Evolutionary conservation across 92 coral and sea anemone species (phyloP), one percentile per base, ranked within the genome.

Genomic region (Actinernus sp.): DNA sequence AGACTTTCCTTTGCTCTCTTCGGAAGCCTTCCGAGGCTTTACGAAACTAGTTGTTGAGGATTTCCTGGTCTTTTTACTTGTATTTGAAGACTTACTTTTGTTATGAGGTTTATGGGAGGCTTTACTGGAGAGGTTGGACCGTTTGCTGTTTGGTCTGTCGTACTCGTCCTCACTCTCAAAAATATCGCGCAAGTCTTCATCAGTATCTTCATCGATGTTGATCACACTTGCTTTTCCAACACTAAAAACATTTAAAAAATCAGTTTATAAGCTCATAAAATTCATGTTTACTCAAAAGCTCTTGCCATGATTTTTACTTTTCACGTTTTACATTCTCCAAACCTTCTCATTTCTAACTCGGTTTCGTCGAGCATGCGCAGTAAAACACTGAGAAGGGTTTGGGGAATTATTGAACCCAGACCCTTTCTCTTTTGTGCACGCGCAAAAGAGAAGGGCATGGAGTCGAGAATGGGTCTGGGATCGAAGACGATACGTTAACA

Each of bases 81-180:
- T 5, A 18, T 65, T 43, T 4, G 78, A 57, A 2, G 21, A 27
- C 27, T 57, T 70, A 14, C 72, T 27, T 18, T 63, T 63, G 45
- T 49, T 65, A 9, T 47, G 28, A 1, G 37, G 13, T 32, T 58
- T 14, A 7, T 31, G 1, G 4, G 72, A 31, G 24, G 31, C 26
- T 37, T 43, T 70, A 0, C 30, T 40, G 14, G 75, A 68, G 8
- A 16, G 3, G 17, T 45, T 38, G 1, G 78, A 70, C 23, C 69
- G 36, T 22, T 62, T 73, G 50, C 68, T 47, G 19, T 71, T 65
- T 36, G 63, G 66, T 9, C 55, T 54, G 13, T 58, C 51, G 18
- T 64, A 70, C 54, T 90, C 97, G 40, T 87, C 91, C 18, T 90
- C 97, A 48, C 92, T 90, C 31, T 81, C 74, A 22, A 85, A 65